A percentile compares a stretch with the other conserved stretches of the same genome.
phyloP scores from a whole-genome alignment of 1,140 invertebrate genomes.

The Bombus waltoni region DNA sequence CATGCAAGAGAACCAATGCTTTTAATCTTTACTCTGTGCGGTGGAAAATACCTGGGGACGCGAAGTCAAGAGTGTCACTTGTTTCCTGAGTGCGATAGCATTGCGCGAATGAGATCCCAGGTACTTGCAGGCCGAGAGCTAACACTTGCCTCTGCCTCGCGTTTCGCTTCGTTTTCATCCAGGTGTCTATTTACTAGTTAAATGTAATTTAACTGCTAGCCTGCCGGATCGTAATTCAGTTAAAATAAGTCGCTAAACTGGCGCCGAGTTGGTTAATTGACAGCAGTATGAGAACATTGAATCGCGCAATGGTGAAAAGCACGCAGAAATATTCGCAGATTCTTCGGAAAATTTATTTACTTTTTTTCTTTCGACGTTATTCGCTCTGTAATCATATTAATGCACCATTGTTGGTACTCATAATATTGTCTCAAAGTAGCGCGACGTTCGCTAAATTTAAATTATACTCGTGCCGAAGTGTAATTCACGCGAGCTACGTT shows the following conservation, averaged over 20 bases:
- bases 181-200: constrained; percentile 37
- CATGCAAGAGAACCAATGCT: not conserved
- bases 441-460: not conserved
- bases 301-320: not conserved
- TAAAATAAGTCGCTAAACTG: constrained; percentile 9
- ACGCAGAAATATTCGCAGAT: too few relatives aligned
- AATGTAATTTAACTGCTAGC: constrained; percentile 28
- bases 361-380: not conserved
- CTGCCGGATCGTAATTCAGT: not conserved
- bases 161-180: constrained; percentile 23
- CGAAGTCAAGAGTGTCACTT: constrained; percentile 21
- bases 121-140: constrained; percentile 2
- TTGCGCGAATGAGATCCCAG: constrained; percentile 24
- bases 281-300: not conserved
- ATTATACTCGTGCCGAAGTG: not conserved
- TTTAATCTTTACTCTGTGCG: not conserved
- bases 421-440: not conserved
- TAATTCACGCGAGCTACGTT: not conserved
- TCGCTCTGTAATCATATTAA: not conserved
- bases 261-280: not conserved
- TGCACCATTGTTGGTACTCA: too few relatives aligned
- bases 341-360: not conserved
- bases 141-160: constrained; percentile 17
- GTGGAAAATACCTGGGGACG: not conserved
- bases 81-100: constrained; percentile 9